Evolutionary conservation across 2,797 vertebrate species (phyloP), one percentile per base, ranked within the genome.

Genomic region (Nannoperca australis): DNA sequence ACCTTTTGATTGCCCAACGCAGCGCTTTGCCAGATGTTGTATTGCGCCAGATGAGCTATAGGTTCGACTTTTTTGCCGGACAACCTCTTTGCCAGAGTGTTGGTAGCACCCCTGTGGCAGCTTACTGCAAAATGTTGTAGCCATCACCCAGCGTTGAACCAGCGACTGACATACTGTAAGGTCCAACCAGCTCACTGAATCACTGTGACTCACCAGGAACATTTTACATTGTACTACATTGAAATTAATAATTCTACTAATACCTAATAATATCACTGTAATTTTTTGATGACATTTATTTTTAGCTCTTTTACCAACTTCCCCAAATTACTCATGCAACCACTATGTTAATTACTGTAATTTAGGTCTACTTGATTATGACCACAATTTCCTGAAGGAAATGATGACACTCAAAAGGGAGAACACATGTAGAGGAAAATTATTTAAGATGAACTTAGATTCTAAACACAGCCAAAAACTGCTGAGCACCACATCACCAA

Each of bases 321-420:
- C 60, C 56, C 63, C 11, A 42, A 65, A 68, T 79, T 22, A 70
- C 68, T 49, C 6, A 22, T 54, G 38, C 17, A 70, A 64, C 61
- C 17, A 34, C 45, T 38, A 36, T 17, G n/a, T 64, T 44, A 59
- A 63, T 76, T 49, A 44, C 75, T 45, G 65, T 69, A 60, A 82
- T 84, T 76, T 68, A 36, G 67, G 61, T 70, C 42, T 15, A 56
- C 60, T 51, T 70, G 69, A 82, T 74, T 72, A 62, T 59, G 54
- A 62, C 69, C 56, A 59, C 56, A 70, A 72, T 73, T 82, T 85
- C 65, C 74, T 78, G 40, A 15, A 60, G 56, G 74, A 78, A 68
- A 73, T 34, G 64, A 78, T 81, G 79, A 84, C 70, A 74, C 47
- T 55, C 3, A 3, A 27, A 59, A 7, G 11, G 6, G 42, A 70